Base-by-base conservation (phyloP, 2,888 invertebrate species). In the Poecilobothrus nobilitatus region DNA sequence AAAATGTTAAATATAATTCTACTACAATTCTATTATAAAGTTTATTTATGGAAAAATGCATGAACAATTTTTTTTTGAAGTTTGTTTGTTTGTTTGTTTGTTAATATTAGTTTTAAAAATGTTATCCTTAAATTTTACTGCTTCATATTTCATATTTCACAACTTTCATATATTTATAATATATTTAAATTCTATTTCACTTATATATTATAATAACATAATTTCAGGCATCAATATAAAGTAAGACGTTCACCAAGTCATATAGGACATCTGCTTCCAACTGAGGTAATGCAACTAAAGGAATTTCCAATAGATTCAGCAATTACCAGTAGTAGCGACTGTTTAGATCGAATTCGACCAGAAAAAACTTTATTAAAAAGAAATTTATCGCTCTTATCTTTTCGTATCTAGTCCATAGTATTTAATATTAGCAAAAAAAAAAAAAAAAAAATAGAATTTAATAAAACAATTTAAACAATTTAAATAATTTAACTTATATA, bases 231-330 rank as follows among this genome's bases (percentile, higher is more conserved):
- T 72, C 80, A 80, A 73, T 80, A 76, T 70, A 81, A 81, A 76
- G 75, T 78, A 70, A 75, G 80, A 15, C 76, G 81, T 68, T 82
- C 82, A 71, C 81, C 82, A 67, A 76, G 80, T 66, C 82, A 81
- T 70, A 81, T 80, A 71, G 76, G 80, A 68, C 80, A 82, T 72
- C 77, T 82, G 71, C 74, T 82, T 71, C 81, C 81, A 68, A 63
- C 71, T 34, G 80, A 82, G 75, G 78, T 80, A 69, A 78, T 82
- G 72, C 82, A 81, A 70, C 79, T 82, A 80, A 80, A 81, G 74
- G 81, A 82, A 74, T 74, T 82, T 21, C 78, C 76, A 72, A 78
- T 78, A 69, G 80, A 80, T 70, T 76, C 79, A 65, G 77, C 79
- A 71, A 79, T 76, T 71, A 74, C 75, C 72, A 76, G 74, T 70